Evolutionary conservation across 2,797 vertebrate species (phyloP), one percentile per base, ranked within the genome.

Genomic region (Hippoglossus hippoglossus): DNA sequence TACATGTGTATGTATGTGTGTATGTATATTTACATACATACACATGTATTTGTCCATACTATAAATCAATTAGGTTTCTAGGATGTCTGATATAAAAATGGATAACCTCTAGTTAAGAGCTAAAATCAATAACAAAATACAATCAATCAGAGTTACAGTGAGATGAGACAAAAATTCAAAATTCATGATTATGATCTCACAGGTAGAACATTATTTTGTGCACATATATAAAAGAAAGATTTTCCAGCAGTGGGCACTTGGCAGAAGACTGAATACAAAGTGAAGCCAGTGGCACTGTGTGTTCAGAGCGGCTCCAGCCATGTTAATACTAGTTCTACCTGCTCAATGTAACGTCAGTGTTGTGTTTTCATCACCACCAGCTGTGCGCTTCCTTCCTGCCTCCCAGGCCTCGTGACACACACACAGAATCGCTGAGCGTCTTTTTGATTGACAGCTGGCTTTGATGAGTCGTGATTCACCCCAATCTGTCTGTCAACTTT

Each of bases 351-450:
- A 79, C 68, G 78, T 84, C 79, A 73, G 63, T 76, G 75, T 83
- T 90, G 82, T 89, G 84, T 73, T 75, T 85, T 80, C 76, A 66
- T 72, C 63, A 25, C 39, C 12, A 71, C 87, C 91, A 92, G 85
- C 91, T 92, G 88, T 85, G 80, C 66, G 76, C 72, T 91, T 89
- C 80, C 88, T 86, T 90, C 86, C 87, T 92, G 83, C 83, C 90
- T 90, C 76, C 75, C 71, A 84, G 83, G 67, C 80, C 67, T 86
- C 55, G 58, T 82, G 73, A 80, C 73, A 65, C 57, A 44, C 74
- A 63, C 57, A 50, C 68, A 49, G 61, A 68, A 58, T 39, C 10
- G 50, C 53, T 64, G 36, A 62, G 19, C 18, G 3, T 25, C 39
- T 46, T 60, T 82, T 24, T 83, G 91, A 92, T 49, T 86, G 92